Base-by-base conservation (phyloP, 2,113 vertebrate genomes). In the Myrmecobius fasciatus region DNA sequence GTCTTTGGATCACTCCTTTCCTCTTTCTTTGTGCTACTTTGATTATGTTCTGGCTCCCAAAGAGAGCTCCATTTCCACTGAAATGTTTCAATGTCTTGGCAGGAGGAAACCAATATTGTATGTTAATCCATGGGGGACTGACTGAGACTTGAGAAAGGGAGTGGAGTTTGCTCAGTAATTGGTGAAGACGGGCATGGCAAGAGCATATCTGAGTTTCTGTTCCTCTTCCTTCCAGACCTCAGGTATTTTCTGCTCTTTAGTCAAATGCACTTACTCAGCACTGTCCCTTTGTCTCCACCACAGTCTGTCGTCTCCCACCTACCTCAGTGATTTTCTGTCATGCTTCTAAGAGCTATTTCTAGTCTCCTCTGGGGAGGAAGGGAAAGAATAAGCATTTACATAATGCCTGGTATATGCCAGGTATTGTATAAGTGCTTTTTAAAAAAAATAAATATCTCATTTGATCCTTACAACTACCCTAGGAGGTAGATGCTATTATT, bases 61-160 rank as follows among this genome's bases (percentile, higher is more conserved):
- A 49, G 56, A 83, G 53, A 90, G 90, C 51, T 67, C 95, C 93
- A 67, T 97, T 98, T 98, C 96, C 93, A 96, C 60, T 89, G 60
- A 95, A 92, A 88, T 83, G 26, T 31, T 83, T 96, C 67, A 94
- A 90, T 92, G 83, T 83, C 92, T 31, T 67, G 95, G 92, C 31
- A 14, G 75, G 36, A 52, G 91, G 93, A 91, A 25, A 51, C 90
- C 89, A 94, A 94, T 83, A 91, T 91, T 89, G 91, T 54, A 92
- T 1, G 0, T 96, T 97, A 97, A 97, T 97, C 96, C 91, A 48
- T 28, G 92, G 91, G 83, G 90, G 46, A 3, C 96, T 83, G 91
- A 52, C 90, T 52, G 28, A 83, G 20, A 17, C n/a, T 83, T 83
- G 67, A 43, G 51, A 92, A 53, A 54, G 52, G 89, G 51, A 46